A percentile compares a stretch with the other conserved stretches of the same genome.
These are phyloP conservation scores for Lordiphosa fenestrarum DNA, from an alignment of 2,888 invertebrate genomes.

Conservation along the genomic window DNA sequence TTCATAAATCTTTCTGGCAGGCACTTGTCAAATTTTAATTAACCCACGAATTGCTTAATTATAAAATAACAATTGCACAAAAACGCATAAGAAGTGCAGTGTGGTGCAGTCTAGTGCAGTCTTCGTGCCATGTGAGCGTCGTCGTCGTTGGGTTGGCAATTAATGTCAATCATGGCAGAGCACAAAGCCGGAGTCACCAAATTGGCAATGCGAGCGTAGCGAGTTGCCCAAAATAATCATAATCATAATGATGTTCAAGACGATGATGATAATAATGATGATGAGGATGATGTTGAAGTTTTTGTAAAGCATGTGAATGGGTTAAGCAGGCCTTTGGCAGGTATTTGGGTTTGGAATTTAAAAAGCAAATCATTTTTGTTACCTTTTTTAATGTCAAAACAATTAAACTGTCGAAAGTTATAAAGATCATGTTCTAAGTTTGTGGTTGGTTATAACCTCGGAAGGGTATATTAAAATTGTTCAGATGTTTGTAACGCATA, in stretches of 20 bases:
- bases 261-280: background rate
- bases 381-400: conserved; percentile 63
- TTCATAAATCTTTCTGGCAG: conserved; percentile 48
- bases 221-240: conserved; percentile 5
- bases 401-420: conserved; percentile 46
- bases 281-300: conserved; percentile 17
- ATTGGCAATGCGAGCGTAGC: conserved; percentile 29
- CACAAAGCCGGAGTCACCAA: conserved; percentile 23
- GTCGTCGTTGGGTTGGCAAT: conserved; percentile 50
- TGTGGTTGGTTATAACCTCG: background rate
- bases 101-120: no score
- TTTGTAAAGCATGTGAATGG: conserved; percentile 2
- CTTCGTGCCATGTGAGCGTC: conserved; percentile 17
- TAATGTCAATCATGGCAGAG: conserved; percentile 64
- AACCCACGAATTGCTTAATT: conserved; percentile 59
- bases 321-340: conserved; percentile 10
- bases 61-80: conserved; percentile 44
- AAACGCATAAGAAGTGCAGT: conserved; percentile 47
- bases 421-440: conserved; percentile 34
- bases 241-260: conserved; percentile 16
- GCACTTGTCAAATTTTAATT: conserved; percentile 63
- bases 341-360: conserved; percentile 8
- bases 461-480: no score
- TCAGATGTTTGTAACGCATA: no score
- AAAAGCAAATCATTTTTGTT: conserved; percentile 31